phyloP scores from a whole-genome alignment of 64 coral and sea anemone genomes.

The Trachythela sp. region DNA sequence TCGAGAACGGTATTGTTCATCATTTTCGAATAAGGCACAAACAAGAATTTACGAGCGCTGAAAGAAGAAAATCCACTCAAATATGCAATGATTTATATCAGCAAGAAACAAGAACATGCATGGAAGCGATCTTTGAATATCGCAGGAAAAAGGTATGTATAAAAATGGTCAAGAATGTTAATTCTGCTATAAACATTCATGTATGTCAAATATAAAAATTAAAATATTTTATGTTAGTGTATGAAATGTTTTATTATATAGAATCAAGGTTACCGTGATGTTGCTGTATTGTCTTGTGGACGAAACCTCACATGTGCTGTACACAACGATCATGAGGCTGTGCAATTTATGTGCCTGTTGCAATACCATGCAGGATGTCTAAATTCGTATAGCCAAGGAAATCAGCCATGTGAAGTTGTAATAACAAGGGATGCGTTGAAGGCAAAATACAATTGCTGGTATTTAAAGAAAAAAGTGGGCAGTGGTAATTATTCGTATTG shows the following conservation, averaged over 20 bases:
- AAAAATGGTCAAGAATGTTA: not conserved
- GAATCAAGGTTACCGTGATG: constrained; percentile 17
- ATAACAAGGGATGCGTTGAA: not conserved
- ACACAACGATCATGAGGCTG: not conserved
- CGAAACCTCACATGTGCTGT: not conserved
- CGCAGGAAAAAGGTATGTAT: not conserved
- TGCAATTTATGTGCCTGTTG: constrained; percentile 17
- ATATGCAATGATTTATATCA: not conserved
- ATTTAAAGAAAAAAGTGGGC: not conserved
- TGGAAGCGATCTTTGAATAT: not conserved
- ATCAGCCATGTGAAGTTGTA: constrained; percentile 6
- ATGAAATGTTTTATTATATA: too few relatives aligned
- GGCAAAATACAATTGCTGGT: constrained; percentile 17
- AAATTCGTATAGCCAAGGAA: constrained; percentile 16
- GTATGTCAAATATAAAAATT: not conserved
- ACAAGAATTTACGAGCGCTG: not conserved
- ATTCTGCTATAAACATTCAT: not conserved
- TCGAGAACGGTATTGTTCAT: not conserved
- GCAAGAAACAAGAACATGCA: not conserved
- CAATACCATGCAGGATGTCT: constrained; percentile 14
- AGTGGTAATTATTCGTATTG: too few relatives aligned
- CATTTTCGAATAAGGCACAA: constrained; percentile 5
- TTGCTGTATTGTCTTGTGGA: not conserved
- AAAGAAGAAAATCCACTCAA: not conserved
- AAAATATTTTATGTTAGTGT: not conserved